Evolutionary conservation across 2,888 invertebrate genomes (phyloP).

Genomic region (Apamea crenata): DNA sequence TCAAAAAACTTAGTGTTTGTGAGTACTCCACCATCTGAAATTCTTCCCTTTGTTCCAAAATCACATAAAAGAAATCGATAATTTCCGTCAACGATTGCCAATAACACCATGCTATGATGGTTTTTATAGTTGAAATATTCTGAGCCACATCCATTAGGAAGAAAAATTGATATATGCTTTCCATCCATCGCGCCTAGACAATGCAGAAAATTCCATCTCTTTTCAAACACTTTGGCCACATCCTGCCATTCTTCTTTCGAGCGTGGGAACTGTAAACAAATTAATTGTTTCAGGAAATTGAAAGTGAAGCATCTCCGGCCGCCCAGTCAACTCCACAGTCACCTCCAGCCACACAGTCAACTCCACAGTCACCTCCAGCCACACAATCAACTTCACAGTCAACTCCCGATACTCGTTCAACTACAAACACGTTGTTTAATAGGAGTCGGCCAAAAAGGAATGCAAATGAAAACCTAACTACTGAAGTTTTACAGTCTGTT

Average conservation of each 20-base stretch:
- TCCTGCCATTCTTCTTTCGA: background rate
- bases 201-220: background rate
- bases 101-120: background rate
- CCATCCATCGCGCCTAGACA: background rate
- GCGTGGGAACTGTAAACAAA: conserved; percentile 2
- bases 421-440: no score
- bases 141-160: background rate
- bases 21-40: background rate
- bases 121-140: conserved; percentile 1
- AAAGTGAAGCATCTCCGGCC: background rate
- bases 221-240: background rate
- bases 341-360: background rate
- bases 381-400: no score
- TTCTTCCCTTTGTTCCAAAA: background rate
- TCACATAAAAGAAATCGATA: conserved; percentile 1
- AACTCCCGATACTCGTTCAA: no score
- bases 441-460: background rate
- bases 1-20: background rate
- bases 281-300: conserved; percentile 4
- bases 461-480: background rate
- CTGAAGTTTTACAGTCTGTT: background rate
- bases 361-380: no score
- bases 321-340: background rate
- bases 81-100: background rate
- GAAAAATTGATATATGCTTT: background rate